These are phyloP conservation scores for Formicarius rufipectus DNA, from an alignment of 2,113 vertebrate species.

Conservation along the genomic window DNA sequence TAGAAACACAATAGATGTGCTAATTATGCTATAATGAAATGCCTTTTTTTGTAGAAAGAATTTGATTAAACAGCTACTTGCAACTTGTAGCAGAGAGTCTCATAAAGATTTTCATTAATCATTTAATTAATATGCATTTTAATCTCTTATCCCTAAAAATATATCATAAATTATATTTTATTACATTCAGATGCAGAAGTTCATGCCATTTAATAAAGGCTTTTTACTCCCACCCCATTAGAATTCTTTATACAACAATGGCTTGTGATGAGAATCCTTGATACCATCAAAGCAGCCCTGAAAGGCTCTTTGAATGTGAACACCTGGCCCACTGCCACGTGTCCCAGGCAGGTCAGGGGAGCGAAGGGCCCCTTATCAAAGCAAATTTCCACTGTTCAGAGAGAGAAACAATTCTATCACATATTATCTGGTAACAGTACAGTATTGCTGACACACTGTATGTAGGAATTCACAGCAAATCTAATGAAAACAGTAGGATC, in stretches of 20 bases:
- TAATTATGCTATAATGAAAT: conserved; percentile 59
- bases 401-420: not conserved
- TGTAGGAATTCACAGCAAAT: not conserved
- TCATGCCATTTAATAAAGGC: conserved; percentile 19
- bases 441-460: not conserved
- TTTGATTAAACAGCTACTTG: conserved; percentile 47
- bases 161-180: conserved; percentile 20
- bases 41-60: conserved; percentile 32
- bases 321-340: not conserved
- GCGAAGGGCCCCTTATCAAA: not conserved
- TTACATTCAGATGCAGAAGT: not conserved
- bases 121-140: conserved; percentile 51
- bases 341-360: not conserved
- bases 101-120: conserved; percentile 46
- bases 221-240: not conserved
- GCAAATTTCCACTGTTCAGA: not conserved
- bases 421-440: not conserved
- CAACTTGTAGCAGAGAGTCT: conserved; percentile 14
- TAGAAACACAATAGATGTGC: conserved; percentile 53
- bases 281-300: not conserved
- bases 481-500: not conserved
- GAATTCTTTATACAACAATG: not conserved
- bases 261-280: not conserved
- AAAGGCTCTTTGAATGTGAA: not conserved
- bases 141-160: conserved; percentile 38